A percentile compares a stretch with the other conserved stretches of the same genome.
Conservation (phyloP, 2,113 vertebrate genomes). For the Polypterus bichir region DNA sequence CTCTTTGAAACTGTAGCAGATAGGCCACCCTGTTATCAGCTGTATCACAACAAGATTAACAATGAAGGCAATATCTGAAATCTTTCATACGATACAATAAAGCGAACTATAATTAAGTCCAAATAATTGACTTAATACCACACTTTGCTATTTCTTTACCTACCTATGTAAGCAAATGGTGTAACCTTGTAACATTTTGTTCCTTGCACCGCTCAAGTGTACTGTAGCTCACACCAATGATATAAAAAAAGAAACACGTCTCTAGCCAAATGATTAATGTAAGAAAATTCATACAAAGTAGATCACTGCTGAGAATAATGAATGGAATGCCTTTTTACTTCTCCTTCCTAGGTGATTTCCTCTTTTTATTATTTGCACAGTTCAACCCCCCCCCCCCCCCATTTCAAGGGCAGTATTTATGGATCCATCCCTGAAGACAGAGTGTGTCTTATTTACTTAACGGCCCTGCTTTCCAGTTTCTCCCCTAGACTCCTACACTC, state of each 20-base stretch:
- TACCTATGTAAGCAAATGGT: conserved; percentile 39
- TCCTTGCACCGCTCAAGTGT: conserved; percentile 13
- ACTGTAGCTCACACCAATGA: neutral
- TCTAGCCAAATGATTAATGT: neutral
- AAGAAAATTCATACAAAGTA: neutral
- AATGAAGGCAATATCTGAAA: conserved; percentile 32
- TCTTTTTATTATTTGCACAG: neutral
- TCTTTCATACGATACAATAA: conserved; percentile 37
- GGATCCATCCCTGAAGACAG: neutral
- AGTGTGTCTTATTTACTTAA: neutral
- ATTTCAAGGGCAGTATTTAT: too few relatives aligned
- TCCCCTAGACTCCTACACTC: conserved; percentile 28
- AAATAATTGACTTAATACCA: conserved; percentile 20
- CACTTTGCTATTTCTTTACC: conserved; percentile 37
- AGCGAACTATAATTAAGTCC: conserved; percentile 19
- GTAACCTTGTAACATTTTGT: conserved; percentile 33
- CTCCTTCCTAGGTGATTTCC: neutral
- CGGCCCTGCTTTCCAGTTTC: neutral
- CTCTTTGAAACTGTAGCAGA: conserved; percentile 26
- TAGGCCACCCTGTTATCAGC: conserved; percentile 38
- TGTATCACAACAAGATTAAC: conserved; percentile 35
- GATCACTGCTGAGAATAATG: neutral
- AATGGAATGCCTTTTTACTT: neutral
- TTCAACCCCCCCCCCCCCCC: neutral
- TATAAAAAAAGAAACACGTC: neutral